Conservation (phyloP, 2,113 vertebrate species). For the Scophthalmus maximus region DNA sequence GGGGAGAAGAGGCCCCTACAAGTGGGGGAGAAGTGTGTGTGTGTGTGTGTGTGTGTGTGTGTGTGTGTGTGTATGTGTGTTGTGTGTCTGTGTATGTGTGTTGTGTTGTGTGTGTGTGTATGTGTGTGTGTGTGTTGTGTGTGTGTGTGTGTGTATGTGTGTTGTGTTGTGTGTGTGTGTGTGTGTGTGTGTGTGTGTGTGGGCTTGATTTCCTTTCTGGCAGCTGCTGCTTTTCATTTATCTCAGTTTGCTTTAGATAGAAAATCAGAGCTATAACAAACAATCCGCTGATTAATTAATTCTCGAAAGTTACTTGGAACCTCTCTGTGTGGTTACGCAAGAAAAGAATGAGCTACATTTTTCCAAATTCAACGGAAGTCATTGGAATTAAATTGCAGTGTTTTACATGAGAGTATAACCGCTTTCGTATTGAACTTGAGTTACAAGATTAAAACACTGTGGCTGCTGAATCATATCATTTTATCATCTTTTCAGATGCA, state of each 20-base stretch:
- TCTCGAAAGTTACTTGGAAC: too few relatives aligned
- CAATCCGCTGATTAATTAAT: background rate
- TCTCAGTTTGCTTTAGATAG: background rate
- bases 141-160: constrained; percentile 28
- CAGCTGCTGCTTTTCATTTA: background rate
- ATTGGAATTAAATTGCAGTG: background rate
- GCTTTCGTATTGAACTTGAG: too few relatives aligned
- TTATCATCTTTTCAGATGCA: too few relatives aligned
- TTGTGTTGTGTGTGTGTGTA: constrained; percentile 26
- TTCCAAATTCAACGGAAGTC: background rate
- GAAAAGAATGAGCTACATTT: background rate
- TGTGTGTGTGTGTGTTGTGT: constrained; percentile 23
- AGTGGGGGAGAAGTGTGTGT: constrained; percentile 44
- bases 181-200: constrained; percentile 12
- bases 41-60: constrained; percentile 29
- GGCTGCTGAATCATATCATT: too few relatives aligned
- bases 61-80: constrained; percentile 17
- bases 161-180: constrained; percentile 28
- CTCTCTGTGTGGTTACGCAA: background rate
- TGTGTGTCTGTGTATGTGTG: constrained; percentile 25
- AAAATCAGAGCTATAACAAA: background rate
- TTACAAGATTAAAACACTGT: too few relatives aligned
- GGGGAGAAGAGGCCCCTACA: constrained; percentile 56
- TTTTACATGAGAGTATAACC: too few relatives aligned
- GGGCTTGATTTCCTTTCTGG: constrained; percentile 2